phyloP scores from a whole-genome alignment of 2,113 vertebrate genomes.

The Amphiprion percula region DNA sequence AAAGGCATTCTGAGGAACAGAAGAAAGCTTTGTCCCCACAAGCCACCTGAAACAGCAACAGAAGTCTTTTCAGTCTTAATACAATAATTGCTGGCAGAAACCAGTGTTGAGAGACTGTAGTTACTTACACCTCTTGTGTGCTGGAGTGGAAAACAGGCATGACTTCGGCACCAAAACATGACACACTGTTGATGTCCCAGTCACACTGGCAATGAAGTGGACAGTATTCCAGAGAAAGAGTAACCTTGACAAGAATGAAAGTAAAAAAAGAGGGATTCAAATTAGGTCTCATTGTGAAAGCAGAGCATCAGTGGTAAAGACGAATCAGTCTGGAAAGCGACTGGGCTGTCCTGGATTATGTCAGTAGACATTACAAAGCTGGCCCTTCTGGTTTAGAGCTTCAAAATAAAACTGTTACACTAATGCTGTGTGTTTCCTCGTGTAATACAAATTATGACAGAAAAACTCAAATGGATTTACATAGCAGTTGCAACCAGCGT shows the following conservation, averaged over 20 bases:
- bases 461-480: too few relatives aligned
- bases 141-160: constrained; percentile 55
- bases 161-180: constrained; percentile 47
- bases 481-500: too few relatives aligned
- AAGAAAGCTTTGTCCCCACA: constrained; percentile 53
- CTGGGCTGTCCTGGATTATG: not conserved
- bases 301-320: not conserved
- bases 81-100: not conserved
- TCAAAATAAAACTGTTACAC: constrained; percentile 43
- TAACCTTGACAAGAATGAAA: not conserved
- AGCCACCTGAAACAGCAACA: constrained; percentile 64
- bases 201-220: constrained; percentile 57
- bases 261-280: constrained; percentile 12
- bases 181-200: constrained; percentile 29
- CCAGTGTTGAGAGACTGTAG: not conserved
- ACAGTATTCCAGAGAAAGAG: constrained; percentile 39
- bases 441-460: too few relatives aligned
- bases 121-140: constrained; percentile 71
- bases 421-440: too few relatives aligned
- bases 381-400: constrained; percentile 19
- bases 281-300: constrained; percentile 46
- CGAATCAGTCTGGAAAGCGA: constrained; percentile 1
- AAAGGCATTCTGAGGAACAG: constrained; percentile 63
- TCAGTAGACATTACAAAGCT: not conserved
- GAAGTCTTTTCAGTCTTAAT: not conserved